Percentiles rank a stretch among this genome's conserved stretches.
Evolutionary conservation across 2,888 invertebrate genomes (phyloP).

Genomic region (Carabus problematicus): DNA sequence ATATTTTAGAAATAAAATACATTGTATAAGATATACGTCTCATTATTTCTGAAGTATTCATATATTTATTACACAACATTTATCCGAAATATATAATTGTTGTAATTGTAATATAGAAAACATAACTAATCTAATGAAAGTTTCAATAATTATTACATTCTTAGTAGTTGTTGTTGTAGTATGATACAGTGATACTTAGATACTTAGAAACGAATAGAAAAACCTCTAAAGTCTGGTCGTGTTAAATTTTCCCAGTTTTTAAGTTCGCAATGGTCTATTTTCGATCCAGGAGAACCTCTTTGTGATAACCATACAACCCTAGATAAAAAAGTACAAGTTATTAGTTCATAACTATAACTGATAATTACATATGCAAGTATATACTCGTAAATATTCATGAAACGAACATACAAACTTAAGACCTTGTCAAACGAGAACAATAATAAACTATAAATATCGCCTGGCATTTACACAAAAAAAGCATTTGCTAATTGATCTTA

Average conservation of each 20-base stretch:
- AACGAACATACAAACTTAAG: not conserved
- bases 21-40: slow-evolving; percentile 48
- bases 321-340: slow-evolving; percentile 45
- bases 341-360: not conserved
- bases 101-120: not conserved
- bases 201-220: slow-evolving; percentile 83
- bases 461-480: slow-evolving; percentile 31
- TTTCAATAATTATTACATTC: no score
- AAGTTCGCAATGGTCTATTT: slow-evolving; percentile 83
- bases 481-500: slow-evolving; percentile 19
- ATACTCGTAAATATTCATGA: no score
- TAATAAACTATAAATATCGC: slow-evolving; percentile 31
- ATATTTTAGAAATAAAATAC: slow-evolving; percentile 52
- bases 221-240: slow-evolving; percentile 73
- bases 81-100: not conserved
- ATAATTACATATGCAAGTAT: not conserved
- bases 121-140: not conserved
- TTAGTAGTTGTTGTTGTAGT: no score
- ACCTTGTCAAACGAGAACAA: not conserved
- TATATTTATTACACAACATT: no score
- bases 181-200: not conserved
- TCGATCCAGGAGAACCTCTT: slow-evolving; percentile 83
- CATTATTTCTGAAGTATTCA: slow-evolving; percentile 22
- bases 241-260: slow-evolving; percentile 81
- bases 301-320: slow-evolving; percentile 85